Evolutionary conservation across 2,888 invertebrate species (phyloP).

Genomic region (Coelinius sp.): DNA sequence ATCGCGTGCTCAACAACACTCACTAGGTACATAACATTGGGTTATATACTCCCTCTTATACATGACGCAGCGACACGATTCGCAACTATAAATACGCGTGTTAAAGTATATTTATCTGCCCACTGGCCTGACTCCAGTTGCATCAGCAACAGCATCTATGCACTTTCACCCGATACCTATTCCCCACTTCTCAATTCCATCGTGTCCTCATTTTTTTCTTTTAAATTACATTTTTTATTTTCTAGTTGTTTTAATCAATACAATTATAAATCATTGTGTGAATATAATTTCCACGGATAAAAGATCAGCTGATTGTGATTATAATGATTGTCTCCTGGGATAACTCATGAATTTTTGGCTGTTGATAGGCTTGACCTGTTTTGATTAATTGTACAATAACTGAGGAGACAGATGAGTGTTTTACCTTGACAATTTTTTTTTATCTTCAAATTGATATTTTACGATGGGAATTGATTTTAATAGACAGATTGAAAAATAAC

Average conservation of each 20-base stretch:
- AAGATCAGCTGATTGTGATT: background rate
- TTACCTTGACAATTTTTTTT: background rate
- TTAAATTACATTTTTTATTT: background rate
- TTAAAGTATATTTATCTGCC: slow-evolving; percentile 35
- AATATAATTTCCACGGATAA: no score
- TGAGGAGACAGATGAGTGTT: background rate
- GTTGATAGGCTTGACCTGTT: background rate
- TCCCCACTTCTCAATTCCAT: slow-evolving; percentile 8
- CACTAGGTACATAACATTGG: slow-evolving; percentile 12
- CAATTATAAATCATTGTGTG: no score
- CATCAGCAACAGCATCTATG: slow-evolving; percentile 26
- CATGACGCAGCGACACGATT: slow-evolving; percentile 41
- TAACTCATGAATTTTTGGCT: background rate
- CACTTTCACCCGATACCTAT: slow-evolving; percentile 22
- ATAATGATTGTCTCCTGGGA: background rate
- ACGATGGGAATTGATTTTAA: no score
- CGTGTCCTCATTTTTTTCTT: slow-evolving; percentile 16
- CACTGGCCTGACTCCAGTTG: slow-evolving; percentile 33
- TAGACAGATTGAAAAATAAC: no score
- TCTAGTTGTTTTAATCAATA: no score
- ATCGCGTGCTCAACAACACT: slow-evolving; percentile 30
- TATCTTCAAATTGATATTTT: background rate
- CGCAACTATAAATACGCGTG: slow-evolving; percentile 37
- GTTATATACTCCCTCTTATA: slow-evolving; percentile 24
- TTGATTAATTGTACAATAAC: background rate